phyloP scores from a whole-genome alignment of 1,140 invertebrate genomes.

The Dendrolimus punctatus region DNA sequence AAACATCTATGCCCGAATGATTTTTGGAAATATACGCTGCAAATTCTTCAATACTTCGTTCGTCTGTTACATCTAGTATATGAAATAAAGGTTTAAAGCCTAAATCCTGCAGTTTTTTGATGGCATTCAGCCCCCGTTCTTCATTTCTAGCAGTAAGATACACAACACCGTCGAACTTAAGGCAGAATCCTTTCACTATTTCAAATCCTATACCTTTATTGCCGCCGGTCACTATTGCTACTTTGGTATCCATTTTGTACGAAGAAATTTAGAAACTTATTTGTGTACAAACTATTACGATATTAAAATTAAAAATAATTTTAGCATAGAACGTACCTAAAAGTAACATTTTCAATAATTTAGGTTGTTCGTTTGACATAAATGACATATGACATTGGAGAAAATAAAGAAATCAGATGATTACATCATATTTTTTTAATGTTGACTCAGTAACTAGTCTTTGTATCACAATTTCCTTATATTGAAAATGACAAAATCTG shows the following conservation, averaged over 20 bases:
- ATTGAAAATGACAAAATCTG: too few species aligned
- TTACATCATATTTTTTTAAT: too few species aligned
- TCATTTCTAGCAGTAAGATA: conserved; percentile 78
- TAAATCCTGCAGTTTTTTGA: conserved; percentile 71
- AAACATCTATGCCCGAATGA: conserved; percentile 84
- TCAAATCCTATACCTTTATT: conserved; percentile 87
- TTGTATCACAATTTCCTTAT: too few species aligned
- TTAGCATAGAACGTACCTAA: neutral
- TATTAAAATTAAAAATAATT: neutral
- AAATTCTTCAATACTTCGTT: conserved; percentile 75
- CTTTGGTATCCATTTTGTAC: conserved; percentile 70
- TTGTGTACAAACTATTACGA: neutral
- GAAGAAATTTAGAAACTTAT: conserved; percentile 39
- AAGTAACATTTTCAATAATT: too few species aligned
- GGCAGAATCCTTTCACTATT: conserved; percentile 79
- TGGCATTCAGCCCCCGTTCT: conserved; percentile 73
- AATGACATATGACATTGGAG: too few species aligned
- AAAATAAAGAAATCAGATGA: too few species aligned
- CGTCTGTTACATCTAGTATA: conserved; percentile 78
- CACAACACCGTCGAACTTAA: conserved; percentile 76
- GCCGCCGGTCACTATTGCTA: conserved; percentile 78
- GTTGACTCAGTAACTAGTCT: too few species aligned
- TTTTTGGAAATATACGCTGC: conserved; percentile 74
- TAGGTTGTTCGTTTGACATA: too few species aligned
- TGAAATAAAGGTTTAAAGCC: conserved; percentile 76